phyloP scores from a whole-genome alignment of 2,888 invertebrate species.

The Thysanoteuthis rhombus region DNA sequence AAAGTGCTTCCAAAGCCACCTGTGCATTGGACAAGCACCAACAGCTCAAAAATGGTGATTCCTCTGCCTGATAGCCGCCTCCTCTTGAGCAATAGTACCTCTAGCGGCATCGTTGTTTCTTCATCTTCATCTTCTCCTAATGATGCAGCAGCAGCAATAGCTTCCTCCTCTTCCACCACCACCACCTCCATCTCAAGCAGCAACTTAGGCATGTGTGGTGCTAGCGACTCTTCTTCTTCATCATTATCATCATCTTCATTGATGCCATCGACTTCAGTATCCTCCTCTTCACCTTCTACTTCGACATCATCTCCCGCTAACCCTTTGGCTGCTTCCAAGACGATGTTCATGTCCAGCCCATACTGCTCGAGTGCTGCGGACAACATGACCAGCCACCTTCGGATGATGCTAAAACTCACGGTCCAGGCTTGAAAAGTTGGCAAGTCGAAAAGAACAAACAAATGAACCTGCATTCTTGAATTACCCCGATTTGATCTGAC shows the following conservation, averaged over 20 bases:
- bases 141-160: constrained; percentile 35
- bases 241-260: not conserved
- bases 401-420: constrained; percentile 63
- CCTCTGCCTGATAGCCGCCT: not conserved
- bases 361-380: constrained; percentile 34
- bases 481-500: too few relatives aligned
- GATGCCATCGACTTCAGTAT: not conserved
- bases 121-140: not conserved
- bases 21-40: constrained; percentile 76
- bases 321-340: not conserved
- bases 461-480: not conserved
- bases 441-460: not conserved
- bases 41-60: not conserved
- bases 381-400: constrained; percentile 62
- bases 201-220: not conserved
- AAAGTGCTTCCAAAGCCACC: constrained; percentile 83
- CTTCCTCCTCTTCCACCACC: not conserved
- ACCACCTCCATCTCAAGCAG: not conserved
- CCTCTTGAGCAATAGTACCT: not conserved
- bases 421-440: constrained; percentile 41
- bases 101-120: not conserved
- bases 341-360: constrained; percentile 12
- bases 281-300: not conserved
- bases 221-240: not conserved
- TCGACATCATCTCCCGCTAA: not conserved